These are phyloP conservation scores for Drosophila lutescens DNA, from an alignment of 2,888 invertebrate species.

Conservation along the genomic window DNA sequence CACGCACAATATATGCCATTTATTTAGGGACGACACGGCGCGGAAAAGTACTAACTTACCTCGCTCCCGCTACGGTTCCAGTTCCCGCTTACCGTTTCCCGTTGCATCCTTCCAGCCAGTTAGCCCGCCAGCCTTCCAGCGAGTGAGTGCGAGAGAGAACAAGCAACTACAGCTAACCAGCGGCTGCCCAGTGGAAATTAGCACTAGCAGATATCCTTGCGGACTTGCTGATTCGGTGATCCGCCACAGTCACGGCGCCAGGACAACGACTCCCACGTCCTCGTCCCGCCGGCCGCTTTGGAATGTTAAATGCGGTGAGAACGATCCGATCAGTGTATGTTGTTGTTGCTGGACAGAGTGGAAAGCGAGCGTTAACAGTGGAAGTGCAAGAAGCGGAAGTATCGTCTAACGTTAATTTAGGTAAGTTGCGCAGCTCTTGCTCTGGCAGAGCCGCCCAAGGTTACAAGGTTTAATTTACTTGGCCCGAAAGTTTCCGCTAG, in stretches of 20 bases:
- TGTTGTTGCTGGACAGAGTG: constrained; percentile 76
- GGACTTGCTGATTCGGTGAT: constrained; percentile 17
- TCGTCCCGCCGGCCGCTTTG: constrained; percentile 75
- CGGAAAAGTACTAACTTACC: constrained; percentile 75
- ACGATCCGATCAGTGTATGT: constrained; percentile 82
- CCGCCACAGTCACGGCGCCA: constrained; percentile 46
- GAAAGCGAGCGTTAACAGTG: constrained; percentile 62
- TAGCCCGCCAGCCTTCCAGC: constrained; percentile 47
- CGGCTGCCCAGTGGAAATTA: constrained; percentile 33
- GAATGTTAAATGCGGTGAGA: constrained; percentile 84
- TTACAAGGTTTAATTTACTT: constrained; percentile 9
- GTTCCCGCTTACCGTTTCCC: constrained; percentile 38
- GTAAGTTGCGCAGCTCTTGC: constrained; percentile 46
- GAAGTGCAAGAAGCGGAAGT: constrained; percentile 64
- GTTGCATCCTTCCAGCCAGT: constrained; percentile 3
- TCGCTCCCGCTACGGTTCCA: constrained; percentile 53
- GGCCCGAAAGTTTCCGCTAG: constrained; percentile 10
- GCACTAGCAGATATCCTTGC: constrained; percentile 31
- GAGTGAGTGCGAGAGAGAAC: constrained; percentile 34
- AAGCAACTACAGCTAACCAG: constrained; percentile 35
- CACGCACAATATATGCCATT: constrained; percentile 54
- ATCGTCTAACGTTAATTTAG: constrained; percentile 76
- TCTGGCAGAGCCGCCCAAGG: constrained; percentile 11
- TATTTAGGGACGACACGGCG: constrained; percentile 72
- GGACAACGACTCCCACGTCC: constrained; percentile 56